Percentiles rank a stretch among this genome's conserved stretches.
These are phyloP conservation scores for Musca domestica DNA, from an alignment of 1,140 invertebrate species.

Conservation along the genomic window DNA sequence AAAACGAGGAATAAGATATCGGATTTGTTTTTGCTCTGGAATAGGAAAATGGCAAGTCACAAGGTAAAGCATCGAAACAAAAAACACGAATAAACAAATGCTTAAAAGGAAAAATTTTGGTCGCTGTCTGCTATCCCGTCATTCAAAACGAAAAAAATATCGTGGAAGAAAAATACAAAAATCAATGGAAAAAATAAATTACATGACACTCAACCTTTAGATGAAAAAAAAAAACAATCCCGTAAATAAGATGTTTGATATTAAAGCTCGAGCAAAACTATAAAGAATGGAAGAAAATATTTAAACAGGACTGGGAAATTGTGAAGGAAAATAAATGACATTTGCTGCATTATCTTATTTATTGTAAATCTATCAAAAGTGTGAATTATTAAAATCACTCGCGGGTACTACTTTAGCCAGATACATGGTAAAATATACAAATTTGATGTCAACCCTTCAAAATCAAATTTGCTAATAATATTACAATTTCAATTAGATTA, in stretches of 20 bases:
- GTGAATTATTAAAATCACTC: no score
- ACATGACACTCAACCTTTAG: constrained; percentile 1
- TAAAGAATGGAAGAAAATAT: constrained; percentile 24
- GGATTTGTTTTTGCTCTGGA: constrained; percentile 1
- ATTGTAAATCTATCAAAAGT: constrained; percentile 39
- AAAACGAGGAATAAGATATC: background rate
- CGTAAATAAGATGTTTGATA: background rate
- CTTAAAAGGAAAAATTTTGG: background rate
- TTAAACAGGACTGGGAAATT: constrained; percentile 47
- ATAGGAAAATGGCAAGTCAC: constrained; percentile 24
- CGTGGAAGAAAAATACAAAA: background rate
- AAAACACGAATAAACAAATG: no score
- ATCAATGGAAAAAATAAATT: background rate
- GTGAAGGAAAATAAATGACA: constrained; percentile 32
- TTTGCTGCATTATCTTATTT: constrained; percentile 48
- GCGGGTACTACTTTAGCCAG: no score
- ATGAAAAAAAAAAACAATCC: background rate
- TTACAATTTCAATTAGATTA: no score
- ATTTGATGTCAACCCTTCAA: no score
- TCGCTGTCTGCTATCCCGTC: no score
- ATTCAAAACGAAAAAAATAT: background rate
- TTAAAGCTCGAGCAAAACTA: no score
- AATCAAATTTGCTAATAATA: no score
- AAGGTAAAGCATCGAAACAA: constrained; percentile 4
- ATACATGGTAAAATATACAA: no score